Percentiles rank a stretch among this genome's conserved stretches.
Evolutionary conservation across 2,888 invertebrate genomes (phyloP).

Genomic region (Lasioglossum figueresi): DNA sequence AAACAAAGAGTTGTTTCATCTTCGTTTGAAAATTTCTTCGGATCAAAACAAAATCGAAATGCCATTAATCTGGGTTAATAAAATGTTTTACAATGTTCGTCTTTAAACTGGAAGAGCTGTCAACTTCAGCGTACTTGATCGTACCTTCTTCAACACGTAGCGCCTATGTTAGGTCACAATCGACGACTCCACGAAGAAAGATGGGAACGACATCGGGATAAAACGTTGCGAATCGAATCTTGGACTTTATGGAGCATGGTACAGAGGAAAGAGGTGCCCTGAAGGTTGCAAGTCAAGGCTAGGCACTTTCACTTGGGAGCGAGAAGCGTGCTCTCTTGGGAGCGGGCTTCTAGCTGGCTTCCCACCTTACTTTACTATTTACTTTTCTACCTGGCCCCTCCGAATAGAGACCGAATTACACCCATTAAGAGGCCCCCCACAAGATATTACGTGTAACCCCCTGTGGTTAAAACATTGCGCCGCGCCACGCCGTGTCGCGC

Average conservation of each 20-base stretch:
- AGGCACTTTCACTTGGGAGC: conserved; percentile 78
- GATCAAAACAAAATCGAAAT: background rate
- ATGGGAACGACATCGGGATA: conserved; percentile 41
- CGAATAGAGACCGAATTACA: conserved; percentile 40
- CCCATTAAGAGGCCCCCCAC: conserved; percentile 44
- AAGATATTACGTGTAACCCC: conserved; percentile 36
- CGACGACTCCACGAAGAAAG: background rate
- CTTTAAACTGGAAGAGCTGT: too few relatives aligned
- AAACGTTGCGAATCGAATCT: conserved; percentile 45
- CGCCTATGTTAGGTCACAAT: background rate
- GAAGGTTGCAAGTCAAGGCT: conserved; percentile 84
- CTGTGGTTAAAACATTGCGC: conserved; percentile 30
- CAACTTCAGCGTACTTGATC: background rate
- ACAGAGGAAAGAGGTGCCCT: conserved; percentile 62
- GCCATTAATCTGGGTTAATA: background rate
- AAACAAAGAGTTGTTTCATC: background rate
- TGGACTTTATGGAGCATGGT: conserved; percentile 43
- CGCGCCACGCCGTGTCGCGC: background rate
- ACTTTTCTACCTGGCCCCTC: conserved; percentile 59
- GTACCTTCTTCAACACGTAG: background rate
- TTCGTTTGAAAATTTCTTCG: background rate
- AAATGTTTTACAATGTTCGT: too few relatives aligned
- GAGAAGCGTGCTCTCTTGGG: conserved; percentile 75
- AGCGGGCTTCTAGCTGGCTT: conserved; percentile 77
- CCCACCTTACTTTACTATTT: conserved; percentile 79